phyloP scores from a whole-genome alignment of 1,140 invertebrate genomes.

The Watersipora subatra region DNA sequence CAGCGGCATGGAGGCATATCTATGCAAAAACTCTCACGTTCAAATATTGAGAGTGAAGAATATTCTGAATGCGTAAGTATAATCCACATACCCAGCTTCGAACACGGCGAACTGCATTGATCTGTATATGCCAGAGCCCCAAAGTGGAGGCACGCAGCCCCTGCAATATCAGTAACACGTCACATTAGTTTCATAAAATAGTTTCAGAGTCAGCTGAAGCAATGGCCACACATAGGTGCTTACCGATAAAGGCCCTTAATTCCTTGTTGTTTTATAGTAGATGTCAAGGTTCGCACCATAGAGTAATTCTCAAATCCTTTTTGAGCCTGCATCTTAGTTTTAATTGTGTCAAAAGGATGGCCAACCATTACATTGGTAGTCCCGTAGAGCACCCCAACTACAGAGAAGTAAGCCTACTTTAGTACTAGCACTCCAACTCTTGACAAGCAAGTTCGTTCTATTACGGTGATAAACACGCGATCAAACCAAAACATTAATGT shows the following conservation, averaged over 20 bases:
- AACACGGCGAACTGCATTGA: constrained; percentile 34
- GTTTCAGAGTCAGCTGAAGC: too few species aligned
- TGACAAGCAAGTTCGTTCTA: too few species aligned
- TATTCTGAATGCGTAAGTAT: too few species aligned
- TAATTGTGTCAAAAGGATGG: constrained; percentile 36
- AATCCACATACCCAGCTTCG: constrained; percentile 30
- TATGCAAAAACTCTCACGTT: too few species aligned
- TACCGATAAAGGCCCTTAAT: constrained; percentile 31
- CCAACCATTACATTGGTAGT: constrained; percentile 29
- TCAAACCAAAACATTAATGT: too few species aligned
- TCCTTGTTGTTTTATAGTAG: constrained; percentile 25
- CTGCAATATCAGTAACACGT: constrained; percentile 19
- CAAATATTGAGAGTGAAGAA: too few species aligned
- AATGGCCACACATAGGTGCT: too few species aligned
- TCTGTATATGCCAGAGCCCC: constrained; percentile 31
- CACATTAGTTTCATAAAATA: too few species aligned
- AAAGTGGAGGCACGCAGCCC: constrained; percentile 32
- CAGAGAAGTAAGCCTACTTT: constrained; percentile 10
- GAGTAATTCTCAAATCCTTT: constrained; percentile 26
- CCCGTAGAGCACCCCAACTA: constrained; percentile 34
- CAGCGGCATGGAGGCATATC: too few species aligned
- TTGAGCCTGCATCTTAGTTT: constrained; percentile 38
- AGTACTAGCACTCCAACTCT: too few species aligned
- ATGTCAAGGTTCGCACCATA: constrained; percentile 27
- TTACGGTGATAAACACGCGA: too few species aligned